A percentile compares a stretch with the other conserved stretches of the same genome.
phyloP scores from a whole-genome alignment of 1,140 invertebrate species.

The Samia ricini region DNA sequence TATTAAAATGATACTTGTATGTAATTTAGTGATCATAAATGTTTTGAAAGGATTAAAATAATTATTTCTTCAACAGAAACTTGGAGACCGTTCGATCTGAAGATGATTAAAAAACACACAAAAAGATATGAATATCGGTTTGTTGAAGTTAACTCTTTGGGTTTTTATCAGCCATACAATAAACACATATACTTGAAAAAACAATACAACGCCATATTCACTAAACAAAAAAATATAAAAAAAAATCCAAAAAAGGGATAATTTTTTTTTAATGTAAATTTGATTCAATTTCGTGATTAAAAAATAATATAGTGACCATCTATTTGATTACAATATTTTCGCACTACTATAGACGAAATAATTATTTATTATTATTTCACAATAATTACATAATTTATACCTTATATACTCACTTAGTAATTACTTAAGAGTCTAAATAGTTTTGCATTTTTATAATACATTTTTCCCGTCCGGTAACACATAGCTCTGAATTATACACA shows the following conservation, averaged over 20 bases:
- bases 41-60: no score
- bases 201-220: not conserved
- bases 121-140: no score
- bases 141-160: no score
- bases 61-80: no score
- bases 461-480: slow-evolving; percentile 22
- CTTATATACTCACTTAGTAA: not conserved
- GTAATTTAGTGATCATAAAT: no score
- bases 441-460: slow-evolving; percentile 15
- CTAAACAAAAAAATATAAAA: not conserved
- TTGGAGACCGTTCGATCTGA: no score
- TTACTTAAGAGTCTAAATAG: not conserved
- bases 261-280: not conserved
- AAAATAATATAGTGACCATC: not conserved
- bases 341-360: not conserved
- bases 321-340: not conserved
- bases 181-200: not conserved
- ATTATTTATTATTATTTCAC: slow-evolving; percentile 6
- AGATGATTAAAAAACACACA: no score
- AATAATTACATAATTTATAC: slow-evolving; percentile 13
- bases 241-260: not conserved
- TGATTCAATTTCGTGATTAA: not conserved
- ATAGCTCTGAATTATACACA: slow-evolving; percentile 28
- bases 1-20: not conserved
- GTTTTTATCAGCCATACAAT: no score